phyloP scores from a whole-genome alignment of 2,797 vertebrate species.

The Phalanger gymnotis region DNA sequence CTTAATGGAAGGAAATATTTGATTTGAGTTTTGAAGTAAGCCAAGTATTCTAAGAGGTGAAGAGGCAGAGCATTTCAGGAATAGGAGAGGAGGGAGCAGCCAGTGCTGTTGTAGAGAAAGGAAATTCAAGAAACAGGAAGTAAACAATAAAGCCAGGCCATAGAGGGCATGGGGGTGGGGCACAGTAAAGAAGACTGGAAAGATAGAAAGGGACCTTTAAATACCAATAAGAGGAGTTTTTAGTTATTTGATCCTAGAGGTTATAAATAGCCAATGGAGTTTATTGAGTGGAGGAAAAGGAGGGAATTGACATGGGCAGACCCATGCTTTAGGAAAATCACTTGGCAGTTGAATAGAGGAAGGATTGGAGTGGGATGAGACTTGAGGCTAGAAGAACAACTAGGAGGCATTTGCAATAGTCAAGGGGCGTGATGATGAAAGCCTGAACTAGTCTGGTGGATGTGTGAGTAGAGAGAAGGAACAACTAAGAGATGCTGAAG shows the following conservation, averaged over 20 bases:
- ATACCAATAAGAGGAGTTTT: background rate
- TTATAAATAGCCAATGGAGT: background rate
- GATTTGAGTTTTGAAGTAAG: background rate
- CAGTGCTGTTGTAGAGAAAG: background rate
- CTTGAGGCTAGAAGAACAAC: too few relatives aligned
- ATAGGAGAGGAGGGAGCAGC: background rate
- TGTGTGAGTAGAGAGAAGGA: background rate
- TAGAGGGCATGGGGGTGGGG: too few relatives aligned
- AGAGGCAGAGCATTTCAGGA: background rate
- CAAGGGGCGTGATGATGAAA: background rate
- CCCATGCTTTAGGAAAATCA: background rate
- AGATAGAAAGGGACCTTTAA: background rate
- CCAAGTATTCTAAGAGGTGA: background rate
- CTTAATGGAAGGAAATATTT: background rate
- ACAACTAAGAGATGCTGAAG: background rate
- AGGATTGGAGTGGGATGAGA: too few relatives aligned
- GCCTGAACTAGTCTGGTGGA: background rate
- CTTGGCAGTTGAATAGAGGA: background rate
- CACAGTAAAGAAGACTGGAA: background rate
- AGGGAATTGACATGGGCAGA: background rate
- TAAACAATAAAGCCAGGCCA: background rate
- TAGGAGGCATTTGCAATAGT: too few relatives aligned
- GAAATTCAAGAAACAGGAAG: background rate
- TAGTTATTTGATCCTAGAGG: background rate
- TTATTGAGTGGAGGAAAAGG: background rate